Conservation (phyloP, 2,113 vertebrate species). For the Larimichthys polyactis region DNA sequence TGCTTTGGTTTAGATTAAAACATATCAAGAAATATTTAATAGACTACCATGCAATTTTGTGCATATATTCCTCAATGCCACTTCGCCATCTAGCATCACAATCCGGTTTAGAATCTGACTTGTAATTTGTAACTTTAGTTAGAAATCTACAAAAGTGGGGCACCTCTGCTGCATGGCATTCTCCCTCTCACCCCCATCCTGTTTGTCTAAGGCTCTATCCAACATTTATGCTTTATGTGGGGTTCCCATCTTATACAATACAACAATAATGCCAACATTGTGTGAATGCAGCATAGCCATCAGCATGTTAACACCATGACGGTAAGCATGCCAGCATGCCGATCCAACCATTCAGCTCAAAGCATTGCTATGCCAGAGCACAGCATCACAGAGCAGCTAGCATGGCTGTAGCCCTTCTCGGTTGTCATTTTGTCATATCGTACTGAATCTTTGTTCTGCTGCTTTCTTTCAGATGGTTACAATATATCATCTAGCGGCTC, state of each 20-base stretch:
- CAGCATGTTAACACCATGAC: too few relatives aligned
- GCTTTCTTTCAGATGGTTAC: constrained; percentile 55
- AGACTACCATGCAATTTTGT: too few relatives aligned
- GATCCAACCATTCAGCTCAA: background rate
- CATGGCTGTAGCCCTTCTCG: background rate
- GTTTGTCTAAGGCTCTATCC: too few relatives aligned
- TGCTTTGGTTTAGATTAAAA: too few relatives aligned
- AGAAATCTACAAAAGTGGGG: background rate
- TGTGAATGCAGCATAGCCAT: too few relatives aligned
- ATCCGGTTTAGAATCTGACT: background rate
- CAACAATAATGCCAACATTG: background rate
- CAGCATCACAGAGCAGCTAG: background rate
- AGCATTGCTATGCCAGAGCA: background rate
- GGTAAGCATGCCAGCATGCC: background rate
- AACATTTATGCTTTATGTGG: too few relatives aligned
- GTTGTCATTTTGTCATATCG: background rate
- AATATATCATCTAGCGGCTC: constrained; percentile 19
- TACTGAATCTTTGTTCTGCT: constrained; percentile 1
- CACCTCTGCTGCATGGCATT: too few relatives aligned
- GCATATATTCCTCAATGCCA: too few relatives aligned
- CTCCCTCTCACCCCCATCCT: too few relatives aligned
- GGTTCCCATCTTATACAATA: too few relatives aligned
- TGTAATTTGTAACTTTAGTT: background rate
- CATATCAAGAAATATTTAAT: too few relatives aligned
- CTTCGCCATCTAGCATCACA: too few relatives aligned